Percentiles rank a stretch among this genome's conserved stretches.
Conservation (phyloP, 1,140 invertebrate genomes). For the Tetranychus cinnabarinus region DNA sequence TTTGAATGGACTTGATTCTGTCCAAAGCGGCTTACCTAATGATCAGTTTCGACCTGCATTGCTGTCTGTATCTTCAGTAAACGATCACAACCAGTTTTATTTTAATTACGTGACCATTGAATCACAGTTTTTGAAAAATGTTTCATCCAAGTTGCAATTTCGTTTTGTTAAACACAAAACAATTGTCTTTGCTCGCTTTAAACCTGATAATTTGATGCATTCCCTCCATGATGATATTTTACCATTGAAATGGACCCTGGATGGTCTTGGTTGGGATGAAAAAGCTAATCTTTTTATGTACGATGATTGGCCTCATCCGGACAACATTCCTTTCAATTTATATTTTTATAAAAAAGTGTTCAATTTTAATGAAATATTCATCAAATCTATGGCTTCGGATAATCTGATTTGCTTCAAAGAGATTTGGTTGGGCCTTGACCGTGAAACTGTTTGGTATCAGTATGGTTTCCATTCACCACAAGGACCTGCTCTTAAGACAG, state of each 20-base stretch:
- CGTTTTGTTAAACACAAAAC: constrained; percentile 4
- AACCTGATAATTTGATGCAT: constrained; percentile 33
- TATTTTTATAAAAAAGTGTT: background rate
- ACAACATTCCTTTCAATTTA: background rate
- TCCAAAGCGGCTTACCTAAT: constrained; percentile 12
- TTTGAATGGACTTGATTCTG: constrained; percentile 15
- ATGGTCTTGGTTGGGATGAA: constrained; percentile 12
- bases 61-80: constrained; percentile 20
- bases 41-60: constrained; percentile 14
- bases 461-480: constrained; percentile 27
- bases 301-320: constrained; percentile 2
- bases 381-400: background rate
- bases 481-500: constrained; percentile 17
- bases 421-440: constrained; percentile 21
- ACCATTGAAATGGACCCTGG: constrained; percentile 23
- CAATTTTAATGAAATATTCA: background rate
- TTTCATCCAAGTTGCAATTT: background rate
- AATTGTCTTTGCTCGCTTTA: constrained; percentile 23
- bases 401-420: constrained; percentile 22
- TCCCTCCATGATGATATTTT: constrained; percentile 31
- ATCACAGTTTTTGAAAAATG: background rate
- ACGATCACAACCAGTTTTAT: constrained; percentile 18
- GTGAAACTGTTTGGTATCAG: constrained; percentile 25
- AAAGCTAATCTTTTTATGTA: background rate
- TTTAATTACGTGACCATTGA: constrained; percentile 19